Evolutionary conservation across 2,113 vertebrate species (phyloP).

Genomic region (Oryzias javanicus): DNA sequence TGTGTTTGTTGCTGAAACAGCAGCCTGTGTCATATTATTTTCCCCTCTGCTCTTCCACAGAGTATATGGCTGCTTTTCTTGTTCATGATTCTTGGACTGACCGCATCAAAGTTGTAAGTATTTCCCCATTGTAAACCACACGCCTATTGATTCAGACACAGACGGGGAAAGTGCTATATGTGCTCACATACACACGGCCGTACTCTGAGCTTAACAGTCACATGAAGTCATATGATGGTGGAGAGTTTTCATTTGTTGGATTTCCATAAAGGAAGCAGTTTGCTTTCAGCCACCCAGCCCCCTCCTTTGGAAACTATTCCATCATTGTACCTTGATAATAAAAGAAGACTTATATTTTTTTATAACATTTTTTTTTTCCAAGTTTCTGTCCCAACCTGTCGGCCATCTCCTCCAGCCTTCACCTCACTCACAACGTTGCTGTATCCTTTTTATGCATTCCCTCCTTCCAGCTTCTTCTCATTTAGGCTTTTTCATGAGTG

Average conservation of each 20-base stretch:
- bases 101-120: slow-evolving; percentile 74
- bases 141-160: not conserved
- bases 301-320: not conserved
- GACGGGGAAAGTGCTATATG: not conserved
- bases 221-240: slow-evolving; percentile 38
- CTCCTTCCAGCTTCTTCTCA: not conserved
- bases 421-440: slow-evolving; percentile 93
- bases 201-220: slow-evolving; percentile 19
- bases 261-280: slow-evolving; percentile 23
- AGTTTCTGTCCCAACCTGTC: slow-evolving; percentile 97
- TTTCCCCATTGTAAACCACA: not conserved
- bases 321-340: not conserved
- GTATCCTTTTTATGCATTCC: slow-evolving; percentile 83
- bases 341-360: not conserved
- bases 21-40: not conserved
- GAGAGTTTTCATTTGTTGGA: slow-evolving; percentile 14
- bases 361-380: slow-evolving; percentile 1
- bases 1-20: slow-evolving; percentile 1
- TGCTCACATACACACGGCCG: not conserved
- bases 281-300: slow-evolving; percentile 12
- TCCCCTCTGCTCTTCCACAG: slow-evolving; percentile 46
- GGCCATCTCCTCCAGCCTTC: slow-evolving; percentile 86
- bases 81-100: slow-evolving; percentile 67
- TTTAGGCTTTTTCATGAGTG: not conserved
- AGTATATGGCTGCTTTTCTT: slow-evolving; percentile 67